Evolutionary conservation across 1,140 invertebrate genomes (phyloP).

Genomic region (Helicoverpa armigera): DNA sequence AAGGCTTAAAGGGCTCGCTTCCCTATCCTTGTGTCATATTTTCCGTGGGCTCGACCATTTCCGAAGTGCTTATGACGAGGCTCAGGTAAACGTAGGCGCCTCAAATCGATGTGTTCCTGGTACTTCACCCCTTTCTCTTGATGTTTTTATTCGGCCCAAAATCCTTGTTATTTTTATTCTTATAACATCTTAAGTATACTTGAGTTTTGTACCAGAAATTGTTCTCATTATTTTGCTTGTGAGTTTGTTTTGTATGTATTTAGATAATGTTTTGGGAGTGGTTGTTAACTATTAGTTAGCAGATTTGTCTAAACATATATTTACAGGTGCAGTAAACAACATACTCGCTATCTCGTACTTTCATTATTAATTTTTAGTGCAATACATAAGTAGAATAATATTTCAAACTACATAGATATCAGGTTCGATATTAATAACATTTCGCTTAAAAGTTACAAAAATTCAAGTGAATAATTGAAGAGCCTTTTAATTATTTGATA

Average conservation of each 20-base stretch:
- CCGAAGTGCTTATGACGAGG: conserved; percentile 59
- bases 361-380: too few species aligned
- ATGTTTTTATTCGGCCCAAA: conserved; percentile 24
- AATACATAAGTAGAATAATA: too few species aligned
- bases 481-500: neutral
- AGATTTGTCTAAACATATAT: too few species aligned
- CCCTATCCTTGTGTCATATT: conserved; percentile 75
- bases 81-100: conserved; percentile 28
- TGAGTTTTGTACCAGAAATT: conserved; percentile 4
- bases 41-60: conserved; percentile 73
- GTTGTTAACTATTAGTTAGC: conserved; percentile 23
- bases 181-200: conserved; percentile 27
- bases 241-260: conserved; percentile 7
- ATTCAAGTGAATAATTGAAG: neutral
- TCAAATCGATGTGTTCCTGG: conserved; percentile 27
- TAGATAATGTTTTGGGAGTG: neutral
- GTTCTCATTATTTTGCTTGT: conserved; percentile 25
- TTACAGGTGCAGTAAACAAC: too few species aligned
- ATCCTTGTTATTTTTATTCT: conserved; percentile 40
- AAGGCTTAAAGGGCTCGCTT: conserved; percentile 77
- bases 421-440: too few species aligned
- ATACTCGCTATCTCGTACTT: too few species aligned
- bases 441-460: neutral
- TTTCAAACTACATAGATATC: too few species aligned
- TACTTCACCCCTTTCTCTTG: conserved; percentile 6